Base-by-base conservation (phyloP, 2,113 vertebrate species). In the Zeus faber region DNA sequence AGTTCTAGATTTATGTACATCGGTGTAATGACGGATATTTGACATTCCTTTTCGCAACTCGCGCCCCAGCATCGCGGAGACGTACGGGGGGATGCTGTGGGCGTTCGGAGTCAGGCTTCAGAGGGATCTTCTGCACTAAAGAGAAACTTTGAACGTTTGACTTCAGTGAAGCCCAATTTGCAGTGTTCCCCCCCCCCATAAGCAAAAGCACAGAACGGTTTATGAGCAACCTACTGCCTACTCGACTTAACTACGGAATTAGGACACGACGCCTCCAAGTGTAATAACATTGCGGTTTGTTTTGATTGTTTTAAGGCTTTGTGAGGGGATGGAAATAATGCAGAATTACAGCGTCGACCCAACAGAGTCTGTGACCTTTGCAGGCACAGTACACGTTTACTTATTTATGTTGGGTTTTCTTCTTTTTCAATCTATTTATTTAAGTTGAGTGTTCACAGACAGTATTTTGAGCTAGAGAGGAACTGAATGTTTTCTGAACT, bases 121-220 rank as follows among this genome's bases (percentile, higher is more conserved):
- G 26, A 68, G 57, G 44, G 58, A 44, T 68, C 29, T 26, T 51
- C 64, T 61, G 43, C 46, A 47, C 35, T 46, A 11, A 54, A 11
- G 8, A 58, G 59, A 10, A 2, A 80, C 76, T 67, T 59, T 65
- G 55, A 65, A 76, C 63, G 77, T 82, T 71, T 83, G 80, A 85
- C 80, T 85, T 87, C 79, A 85, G 74, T 85, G 82, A 86, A 85
- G 79, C 78, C 80, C 62, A 54, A 61, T 62, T 58, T 62, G 74
- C 53, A 59, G 61, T 62, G 39, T 79, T 75, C 71, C 52, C 69
- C 50, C 54, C 27, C 27, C 52, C 18, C 67, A 55, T 57, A 72
- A 64, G 47, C 56, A 37, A 70, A 78, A 76, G 77, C 68, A 82
- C 75, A 81, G 68, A 71, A 24, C 16, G 56, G 67, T 27, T 57